Conservation (phyloP, 1,140 invertebrate genomes). For the Drosophila serrata region DNA sequence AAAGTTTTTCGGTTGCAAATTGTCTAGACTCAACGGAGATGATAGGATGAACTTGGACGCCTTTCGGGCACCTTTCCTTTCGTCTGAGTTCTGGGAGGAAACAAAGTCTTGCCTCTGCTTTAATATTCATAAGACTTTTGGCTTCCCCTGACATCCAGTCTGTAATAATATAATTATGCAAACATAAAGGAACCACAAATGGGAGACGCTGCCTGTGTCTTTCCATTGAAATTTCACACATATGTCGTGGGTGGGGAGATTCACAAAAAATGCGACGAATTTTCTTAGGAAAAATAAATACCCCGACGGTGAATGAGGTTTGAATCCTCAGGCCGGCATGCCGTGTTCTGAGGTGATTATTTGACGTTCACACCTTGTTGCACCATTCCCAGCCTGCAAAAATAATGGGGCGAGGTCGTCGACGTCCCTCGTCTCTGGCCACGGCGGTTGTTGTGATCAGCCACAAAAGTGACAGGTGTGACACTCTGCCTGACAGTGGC, state of each 20-base stretch:
- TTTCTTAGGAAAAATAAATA: constrained; percentile 75
- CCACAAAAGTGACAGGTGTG: constrained; percentile 82
- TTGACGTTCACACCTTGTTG: constrained; percentile 82
- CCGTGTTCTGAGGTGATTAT: constrained; percentile 76
- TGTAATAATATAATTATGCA: constrained; percentile 81
- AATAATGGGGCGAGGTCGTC: constrained; percentile 51
- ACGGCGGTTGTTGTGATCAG: constrained; percentile 80
- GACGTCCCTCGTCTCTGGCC: constrained; percentile 65
- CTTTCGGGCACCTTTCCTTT: constrained; percentile 57
- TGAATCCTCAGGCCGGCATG: constrained; percentile 38
- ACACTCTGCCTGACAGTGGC: constrained; percentile 65
- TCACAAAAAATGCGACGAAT: constrained; percentile 54
- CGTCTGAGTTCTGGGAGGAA: constrained; percentile 13
- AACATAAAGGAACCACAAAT: constrained; percentile 52
- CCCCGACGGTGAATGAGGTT: constrained; percentile 8
- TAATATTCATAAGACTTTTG: constrained; percentile 73
- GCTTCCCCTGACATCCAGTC: constrained; percentile 23
- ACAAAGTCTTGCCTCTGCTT: constrained; percentile 54
- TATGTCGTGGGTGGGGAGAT: constrained; percentile 34
- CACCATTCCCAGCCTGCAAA: constrained; percentile 2
- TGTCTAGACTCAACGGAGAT: constrained; percentile 52
- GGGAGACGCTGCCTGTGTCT: constrained; percentile 27
- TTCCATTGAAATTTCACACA: constrained; percentile 75
- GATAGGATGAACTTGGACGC: constrained; percentile 5
- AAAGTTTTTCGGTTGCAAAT: constrained; percentile 62